phyloP scores from a whole-genome alignment of 2,113 vertebrate species.

The Austrofundulus limnaeus region DNA sequence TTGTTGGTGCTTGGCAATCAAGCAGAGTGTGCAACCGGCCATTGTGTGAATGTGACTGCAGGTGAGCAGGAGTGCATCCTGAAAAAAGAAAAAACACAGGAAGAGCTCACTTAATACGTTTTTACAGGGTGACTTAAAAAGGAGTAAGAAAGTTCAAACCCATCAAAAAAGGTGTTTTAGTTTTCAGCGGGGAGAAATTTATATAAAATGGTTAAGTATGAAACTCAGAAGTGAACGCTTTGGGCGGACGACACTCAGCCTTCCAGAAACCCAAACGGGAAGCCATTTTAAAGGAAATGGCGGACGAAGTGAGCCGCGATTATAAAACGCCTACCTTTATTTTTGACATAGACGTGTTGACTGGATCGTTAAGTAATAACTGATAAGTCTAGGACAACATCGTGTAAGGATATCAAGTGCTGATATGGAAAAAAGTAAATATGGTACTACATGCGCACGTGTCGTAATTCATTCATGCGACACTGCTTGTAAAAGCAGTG shows the following conservation, averaged over 20 bases:
- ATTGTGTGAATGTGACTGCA: constrained; percentile 80
- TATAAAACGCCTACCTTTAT: background rate
- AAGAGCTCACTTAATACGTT: background rate
- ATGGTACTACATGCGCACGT: constrained; percentile 41
- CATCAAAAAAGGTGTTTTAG: too few relatives aligned
- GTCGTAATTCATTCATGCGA: constrained; percentile 65
- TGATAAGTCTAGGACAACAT: fast-evolving
- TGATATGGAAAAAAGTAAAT: background rate
- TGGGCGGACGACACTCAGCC: constrained; percentile 13
- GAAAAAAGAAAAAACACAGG: constrained; percentile 41
- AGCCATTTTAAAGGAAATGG: constrained; percentile 66
- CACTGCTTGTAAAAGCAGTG: background rate
- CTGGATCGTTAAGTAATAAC: fast-evolving
- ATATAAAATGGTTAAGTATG: background rate
- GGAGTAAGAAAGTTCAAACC: too few relatives aligned
- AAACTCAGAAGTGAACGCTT: background rate
- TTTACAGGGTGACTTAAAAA: too few relatives aligned
- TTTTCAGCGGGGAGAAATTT: too few relatives aligned
- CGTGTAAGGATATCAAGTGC: background rate
- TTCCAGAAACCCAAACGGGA: constrained; percentile 21
- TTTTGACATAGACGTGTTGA: background rate
- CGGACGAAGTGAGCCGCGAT: constrained; percentile 27
- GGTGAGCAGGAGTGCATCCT: constrained; percentile 84
- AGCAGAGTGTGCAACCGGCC: constrained; percentile 71
- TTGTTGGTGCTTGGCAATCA: constrained; percentile 72